Evolutionary conservation across 2,797 vertebrate species (phyloP).

Genomic region (Chaetophractus vellerosus): DNA sequence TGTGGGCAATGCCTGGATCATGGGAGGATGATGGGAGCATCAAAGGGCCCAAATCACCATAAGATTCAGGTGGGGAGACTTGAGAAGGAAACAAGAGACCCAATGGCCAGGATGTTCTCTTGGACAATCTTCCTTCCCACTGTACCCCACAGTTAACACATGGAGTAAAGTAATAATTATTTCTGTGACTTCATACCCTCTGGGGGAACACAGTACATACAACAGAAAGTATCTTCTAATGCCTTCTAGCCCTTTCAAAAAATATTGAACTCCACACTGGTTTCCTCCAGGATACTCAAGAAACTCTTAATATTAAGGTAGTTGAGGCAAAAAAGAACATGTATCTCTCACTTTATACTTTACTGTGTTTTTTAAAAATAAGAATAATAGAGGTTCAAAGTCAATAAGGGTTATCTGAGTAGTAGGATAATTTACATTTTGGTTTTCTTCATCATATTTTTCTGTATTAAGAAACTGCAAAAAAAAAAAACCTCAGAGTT

Average conservation of each 20-base stretch:
- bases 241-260: neutral
- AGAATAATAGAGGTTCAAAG: constrained; percentile 35
- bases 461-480: neutral
- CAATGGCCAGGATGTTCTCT: neutral
- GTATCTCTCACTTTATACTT: constrained; percentile 32
- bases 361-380: constrained; percentile 5
- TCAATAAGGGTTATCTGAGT: neutral
- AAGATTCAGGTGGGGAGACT: neutral
- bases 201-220: neutral
- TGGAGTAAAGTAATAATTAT: constrained; percentile 15
- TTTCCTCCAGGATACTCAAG: constrained; percentile 22
- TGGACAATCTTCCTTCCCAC: neutral
- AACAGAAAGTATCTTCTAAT: neutral
- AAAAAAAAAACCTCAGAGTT: neutral
- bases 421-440: neutral
- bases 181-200: neutral
- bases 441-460: constrained; percentile 18
- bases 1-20: neutral
- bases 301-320: neutral
- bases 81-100: neutral
- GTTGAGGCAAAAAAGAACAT: neutral
- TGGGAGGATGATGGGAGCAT: neutral
- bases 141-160: neutral
- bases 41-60: neutral
- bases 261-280: neutral